Evolutionary conservation across 2,888 invertebrate genomes (phyloP), one percentile per base, ranked within the genome.

Genomic region (Hipparchia sbordonii): DNA sequence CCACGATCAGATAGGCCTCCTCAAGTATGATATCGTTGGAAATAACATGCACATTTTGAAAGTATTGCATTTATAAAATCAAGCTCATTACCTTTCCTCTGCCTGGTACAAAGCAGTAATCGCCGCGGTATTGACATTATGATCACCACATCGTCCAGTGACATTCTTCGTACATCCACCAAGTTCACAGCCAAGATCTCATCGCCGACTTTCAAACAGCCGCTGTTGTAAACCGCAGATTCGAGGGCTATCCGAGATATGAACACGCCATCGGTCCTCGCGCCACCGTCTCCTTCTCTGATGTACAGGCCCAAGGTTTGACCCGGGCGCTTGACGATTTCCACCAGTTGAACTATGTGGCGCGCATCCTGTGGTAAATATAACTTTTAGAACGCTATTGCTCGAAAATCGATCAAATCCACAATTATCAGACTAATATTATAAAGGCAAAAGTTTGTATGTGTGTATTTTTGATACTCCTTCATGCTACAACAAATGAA

Each of bases 81-180:
- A 48, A 48, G 48, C 48, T 72, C 91, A 23, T 23, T 23, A 88
- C 96, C 96, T 90, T 97, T 96, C 79, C 96, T 94, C 87, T 98
- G 98, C 82, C 98, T 95, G 78, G 99, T 99, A 81, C 98, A 98
- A 77, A 99, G 95, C 78, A 99, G 96, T 85, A 99, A 95, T 81
- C 99, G 96, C 85, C 99, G 95, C 6, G 99, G 99, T 93, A 99
- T 99, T 85, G 99, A 99, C 98, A 99, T 99, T 84, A 99, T 98
- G 85, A 99, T 98, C 80, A 99, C 99, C 77, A 99, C 99, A 90
- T 99, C 99, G 90, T 99, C 99, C 83, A 99, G 94, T 79, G 98
- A 98, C 99, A 99, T 99, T 84, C 97, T 96, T 78, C 98, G 97
- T 80, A 99, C 99, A 89, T 99, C 99, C 79, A 99, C 99, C 85